These are phyloP conservation scores for Neostethus bicornis DNA, from an alignment of 2,797 vertebrate species.

Conservation along the genomic window DNA sequence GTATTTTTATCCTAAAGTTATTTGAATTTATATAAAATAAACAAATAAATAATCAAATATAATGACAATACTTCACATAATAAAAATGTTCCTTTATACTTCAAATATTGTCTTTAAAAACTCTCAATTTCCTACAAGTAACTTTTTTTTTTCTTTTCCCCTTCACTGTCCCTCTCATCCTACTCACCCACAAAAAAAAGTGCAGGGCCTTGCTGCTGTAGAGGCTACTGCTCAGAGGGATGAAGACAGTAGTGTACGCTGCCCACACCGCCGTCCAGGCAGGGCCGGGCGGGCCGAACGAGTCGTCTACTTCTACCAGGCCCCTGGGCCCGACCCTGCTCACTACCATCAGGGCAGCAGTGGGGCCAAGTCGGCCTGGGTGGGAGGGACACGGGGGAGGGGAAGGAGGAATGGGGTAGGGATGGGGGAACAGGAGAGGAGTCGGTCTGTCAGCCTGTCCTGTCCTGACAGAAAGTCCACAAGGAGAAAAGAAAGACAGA, in stretches of 20 bases:
- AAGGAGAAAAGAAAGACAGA: constrained; percentile 39
- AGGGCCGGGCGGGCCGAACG: constrained; percentile 49
- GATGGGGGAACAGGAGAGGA: constrained; percentile 45
- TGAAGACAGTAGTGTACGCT: constrained; percentile 82
- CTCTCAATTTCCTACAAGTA: background rate
- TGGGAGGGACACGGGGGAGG: constrained; percentile 46
- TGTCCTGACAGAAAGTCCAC: constrained; percentile 51
- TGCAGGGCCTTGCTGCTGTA: constrained; percentile 80
- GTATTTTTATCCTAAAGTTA: too few relatives aligned
- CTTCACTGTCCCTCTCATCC: constrained; percentile 15
- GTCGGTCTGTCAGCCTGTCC: constrained; percentile 47
- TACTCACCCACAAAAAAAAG: constrained; percentile 84
- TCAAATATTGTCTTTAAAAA: constrained; percentile 3
- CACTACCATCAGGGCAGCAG: constrained; percentile 69
- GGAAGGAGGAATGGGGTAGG: constrained; percentile 39
- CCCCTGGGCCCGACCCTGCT: constrained; percentile 75
- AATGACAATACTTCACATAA: too few relatives aligned
- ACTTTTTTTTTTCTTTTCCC: constrained; percentile 12
- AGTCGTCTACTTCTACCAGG: constrained; percentile 74
- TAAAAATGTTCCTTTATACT: too few relatives aligned
- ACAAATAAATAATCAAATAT: too few relatives aligned
- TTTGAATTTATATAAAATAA: too few relatives aligned
- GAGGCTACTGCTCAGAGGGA: constrained; percentile 83
- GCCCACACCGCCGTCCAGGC: constrained; percentile 77
- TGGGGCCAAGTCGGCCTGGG: constrained; percentile 58